Base-by-base conservation (phyloP, 2,888 invertebrate genomes). In the Gastrophysa polygoni region DNA sequence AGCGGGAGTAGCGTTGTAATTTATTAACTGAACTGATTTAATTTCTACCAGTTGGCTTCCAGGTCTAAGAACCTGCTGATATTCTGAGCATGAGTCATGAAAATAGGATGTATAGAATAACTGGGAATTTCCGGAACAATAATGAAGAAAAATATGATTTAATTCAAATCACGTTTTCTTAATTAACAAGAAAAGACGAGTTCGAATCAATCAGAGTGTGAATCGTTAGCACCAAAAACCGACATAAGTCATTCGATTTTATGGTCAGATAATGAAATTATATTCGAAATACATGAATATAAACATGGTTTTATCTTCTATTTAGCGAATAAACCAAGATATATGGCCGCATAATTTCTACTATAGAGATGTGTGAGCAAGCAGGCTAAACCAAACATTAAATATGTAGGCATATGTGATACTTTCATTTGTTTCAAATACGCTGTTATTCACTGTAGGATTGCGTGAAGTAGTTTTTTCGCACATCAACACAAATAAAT, bases 191-290 rank as follows among this genome's bases (percentile, higher is more conserved):
- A 16, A 20, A 16, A 48, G 20, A 11, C 10, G 34, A 18, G 62
- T 64, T 62, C 52, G 59, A 28, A 63, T 67, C 62, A 70, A 71
- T 69, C 68, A 70, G 71, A 70, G 64, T 71, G 70, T 71, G 70
- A 71, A 71, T 67, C 66, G 68, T 70, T 70, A 69, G 57, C 60
- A 61, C 57, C 47, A 63, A 68, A 63, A 62, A 68, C 63, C 67
- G 65, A 60, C 60, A 61, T 59, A 57, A 57, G 43, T 34, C 54
- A 24, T 32, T 57, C 48, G 49, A 50, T 66, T 69, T 69, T 67
- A 68, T 68, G 69, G 68, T 69, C 67, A 68, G 69, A 49, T 62
- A 43, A 7, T 10, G 3, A 38, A 38, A 38, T 38, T 14, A 38
- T 14, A 14, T 38, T 38, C 14, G 2, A 14, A 32, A 32, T 2